Percentiles rank a stretch among this genome's conserved stretches.
These are phyloP conservation scores for Martes martes DNA, from an alignment of 2,113 vertebrate genomes.

Conservation along the genomic window DNA sequence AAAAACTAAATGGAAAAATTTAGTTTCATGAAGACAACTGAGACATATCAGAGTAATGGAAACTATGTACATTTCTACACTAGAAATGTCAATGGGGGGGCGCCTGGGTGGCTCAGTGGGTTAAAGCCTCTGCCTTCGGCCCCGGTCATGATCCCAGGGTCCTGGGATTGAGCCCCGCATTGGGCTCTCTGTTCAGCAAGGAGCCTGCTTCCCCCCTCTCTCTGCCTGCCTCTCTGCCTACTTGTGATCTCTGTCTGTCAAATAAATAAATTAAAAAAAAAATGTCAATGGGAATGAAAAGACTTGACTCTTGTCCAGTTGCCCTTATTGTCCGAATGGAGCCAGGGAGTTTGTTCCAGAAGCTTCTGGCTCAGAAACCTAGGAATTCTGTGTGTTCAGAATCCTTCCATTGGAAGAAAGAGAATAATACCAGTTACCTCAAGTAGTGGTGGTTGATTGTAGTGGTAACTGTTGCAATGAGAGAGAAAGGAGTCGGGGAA, in stretches of 20 bases:
- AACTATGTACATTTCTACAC: not conserved
- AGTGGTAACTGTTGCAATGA: not conserved
- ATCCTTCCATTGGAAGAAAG: not conserved
- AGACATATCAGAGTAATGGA: not conserved
- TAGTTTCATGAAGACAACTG: not conserved
- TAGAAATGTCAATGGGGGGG: not conserved
- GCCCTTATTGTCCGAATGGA: not conserved
- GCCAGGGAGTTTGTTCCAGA: not conserved
- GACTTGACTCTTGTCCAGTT: not conserved
- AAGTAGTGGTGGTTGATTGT: not conserved
- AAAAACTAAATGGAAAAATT: not conserved
- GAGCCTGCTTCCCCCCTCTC: too few species aligned
- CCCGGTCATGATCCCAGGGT: too few species aligned
- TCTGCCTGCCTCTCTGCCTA: too few species aligned
- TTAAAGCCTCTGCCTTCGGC: too few species aligned
- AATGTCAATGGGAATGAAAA: conserved; percentile 5
- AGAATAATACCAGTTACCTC: not conserved
- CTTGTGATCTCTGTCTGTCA: too few species aligned
- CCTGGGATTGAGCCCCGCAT: too few species aligned
- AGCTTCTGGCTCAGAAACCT: not conserved
- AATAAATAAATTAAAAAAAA: not conserved
- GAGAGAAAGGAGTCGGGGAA: too few species aligned
- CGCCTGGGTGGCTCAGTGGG: too few species aligned
- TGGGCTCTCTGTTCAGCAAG: too few species aligned
- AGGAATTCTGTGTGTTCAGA: not conserved